Conservation (phyloP, 2,888 invertebrate genomes). For the Conops quadrifasciatus region DNA sequence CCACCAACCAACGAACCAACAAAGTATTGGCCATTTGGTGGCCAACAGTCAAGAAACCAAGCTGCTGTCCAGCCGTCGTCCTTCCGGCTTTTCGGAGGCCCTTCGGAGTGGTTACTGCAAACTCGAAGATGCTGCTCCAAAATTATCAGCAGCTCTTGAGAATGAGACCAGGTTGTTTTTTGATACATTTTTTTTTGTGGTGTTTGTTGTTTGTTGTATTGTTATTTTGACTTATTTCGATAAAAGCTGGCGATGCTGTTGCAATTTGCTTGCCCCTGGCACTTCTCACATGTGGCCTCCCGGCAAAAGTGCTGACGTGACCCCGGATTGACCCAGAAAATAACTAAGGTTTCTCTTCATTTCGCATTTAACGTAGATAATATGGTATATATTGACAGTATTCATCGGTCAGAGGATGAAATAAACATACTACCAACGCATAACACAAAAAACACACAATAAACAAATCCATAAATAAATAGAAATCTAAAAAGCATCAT, state of each 20-base stretch:
- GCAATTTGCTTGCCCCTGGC: neutral
- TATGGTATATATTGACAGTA: no score
- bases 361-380: conserved; percentile 19
- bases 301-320: conserved; percentile 34
- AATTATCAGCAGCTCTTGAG: conserved; percentile 20
- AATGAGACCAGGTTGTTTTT: conserved; percentile 21
- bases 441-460: no score
- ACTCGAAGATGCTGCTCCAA: conserved; percentile 25
- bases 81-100: neutral
- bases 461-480: no score
- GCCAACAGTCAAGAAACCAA: neutral
- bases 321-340: conserved; percentile 34
- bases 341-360: conserved; percentile 24
- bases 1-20: neutral
- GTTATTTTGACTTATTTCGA: conserved; percentile 30
- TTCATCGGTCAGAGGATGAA: neutral
- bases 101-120: conserved; percentile 16
- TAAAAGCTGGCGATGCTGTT: conserved; percentile 13
- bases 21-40: neutral
- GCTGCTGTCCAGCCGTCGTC: neutral
- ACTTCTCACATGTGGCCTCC: neutral
- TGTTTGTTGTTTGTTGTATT: no score
- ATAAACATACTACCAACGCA: no score
- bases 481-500: no score
- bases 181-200: no score